Percentiles rank a stretch among this genome's conserved stretches.
Conservation (phyloP, 2,797 vertebrate species). For the Florisuga fusca region DNA sequence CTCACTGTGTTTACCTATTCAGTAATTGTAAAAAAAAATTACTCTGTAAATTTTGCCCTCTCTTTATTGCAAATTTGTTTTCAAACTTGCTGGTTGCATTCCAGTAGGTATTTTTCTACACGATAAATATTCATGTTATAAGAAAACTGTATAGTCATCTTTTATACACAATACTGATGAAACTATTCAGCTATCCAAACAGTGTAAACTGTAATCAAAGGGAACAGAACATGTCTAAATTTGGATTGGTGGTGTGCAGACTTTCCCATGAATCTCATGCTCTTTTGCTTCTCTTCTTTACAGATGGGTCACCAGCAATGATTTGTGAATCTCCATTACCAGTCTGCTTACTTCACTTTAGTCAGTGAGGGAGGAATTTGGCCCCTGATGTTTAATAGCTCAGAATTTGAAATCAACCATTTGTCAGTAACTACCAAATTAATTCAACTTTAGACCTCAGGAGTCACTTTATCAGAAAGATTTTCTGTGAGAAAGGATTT, state of each 20-base stretch:
- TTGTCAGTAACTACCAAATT: conserved; percentile 31
- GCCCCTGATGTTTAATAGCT: background rate
- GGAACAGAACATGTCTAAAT: background rate
- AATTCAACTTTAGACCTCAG: background rate
- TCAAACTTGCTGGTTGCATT: background rate
- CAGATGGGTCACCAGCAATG: background rate
- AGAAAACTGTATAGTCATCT: background rate
- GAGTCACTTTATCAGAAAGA: conserved; percentile 27
- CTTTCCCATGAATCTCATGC: background rate
- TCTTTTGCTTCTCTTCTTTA: background rate
- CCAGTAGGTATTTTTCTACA: background rate
- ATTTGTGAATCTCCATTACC: background rate
- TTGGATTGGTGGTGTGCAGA: background rate
- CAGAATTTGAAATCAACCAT: conserved; percentile 1
- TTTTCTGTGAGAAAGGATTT: conserved; percentile 47
- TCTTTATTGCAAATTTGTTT: background rate
- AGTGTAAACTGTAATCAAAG: background rate
- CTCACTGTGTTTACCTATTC: background rate
- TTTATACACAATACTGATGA: background rate
- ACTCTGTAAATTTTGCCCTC: background rate
- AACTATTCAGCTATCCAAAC: background rate
- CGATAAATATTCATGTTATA: background rate
- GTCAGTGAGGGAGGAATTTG: background rate
- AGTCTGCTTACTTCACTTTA: background rate
- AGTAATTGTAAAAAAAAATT: background rate